Percentiles rank a stretch among this genome's conserved stretches.
Evolutionary conservation across 2,113 vertebrate genomes (phyloP).

Genomic region (Atlantisia rogersi): DNA sequence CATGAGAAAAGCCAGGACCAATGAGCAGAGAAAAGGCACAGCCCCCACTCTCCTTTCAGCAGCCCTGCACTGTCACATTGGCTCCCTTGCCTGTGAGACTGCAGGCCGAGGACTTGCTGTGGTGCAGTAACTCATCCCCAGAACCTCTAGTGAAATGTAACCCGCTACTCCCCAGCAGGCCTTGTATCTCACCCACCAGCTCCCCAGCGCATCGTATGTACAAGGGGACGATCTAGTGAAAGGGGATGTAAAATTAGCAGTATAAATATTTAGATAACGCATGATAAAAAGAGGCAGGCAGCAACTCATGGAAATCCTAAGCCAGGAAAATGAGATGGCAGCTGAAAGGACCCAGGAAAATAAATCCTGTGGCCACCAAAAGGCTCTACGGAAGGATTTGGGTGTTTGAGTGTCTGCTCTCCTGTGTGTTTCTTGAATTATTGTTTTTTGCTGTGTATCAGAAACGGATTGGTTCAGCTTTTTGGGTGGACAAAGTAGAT

Average conservation of each 20-base stretch:
- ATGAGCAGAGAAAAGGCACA: background rate
- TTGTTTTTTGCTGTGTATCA: background rate
- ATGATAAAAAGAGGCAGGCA: background rate
- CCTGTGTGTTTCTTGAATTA: background rate
- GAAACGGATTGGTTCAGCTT: background rate
- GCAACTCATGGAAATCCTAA: background rate
- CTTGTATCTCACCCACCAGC: background rate
- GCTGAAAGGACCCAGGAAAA: background rate
- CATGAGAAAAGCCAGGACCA: background rate
- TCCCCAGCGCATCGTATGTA: background rate
- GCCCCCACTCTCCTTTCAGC: background rate
- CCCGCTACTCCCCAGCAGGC: background rate
- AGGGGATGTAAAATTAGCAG: slow-evolving; percentile 11
- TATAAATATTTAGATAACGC: slow-evolving; percentile 15
- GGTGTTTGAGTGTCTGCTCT: background rate
- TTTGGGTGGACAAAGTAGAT: background rate
- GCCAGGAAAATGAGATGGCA: background rate
- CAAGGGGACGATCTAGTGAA: background rate
- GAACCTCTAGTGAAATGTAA: slow-evolving; percentile 5
- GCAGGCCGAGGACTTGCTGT: background rate
- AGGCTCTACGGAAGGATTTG: background rate
- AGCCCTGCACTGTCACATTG: background rate
- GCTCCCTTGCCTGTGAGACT: background rate
- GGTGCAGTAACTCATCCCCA: slow-evolving; percentile 11
- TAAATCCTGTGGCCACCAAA: background rate